Base-by-base conservation (phyloP, 1,140 invertebrate species). In the Pseudomyrmex gracilis region DNA sequence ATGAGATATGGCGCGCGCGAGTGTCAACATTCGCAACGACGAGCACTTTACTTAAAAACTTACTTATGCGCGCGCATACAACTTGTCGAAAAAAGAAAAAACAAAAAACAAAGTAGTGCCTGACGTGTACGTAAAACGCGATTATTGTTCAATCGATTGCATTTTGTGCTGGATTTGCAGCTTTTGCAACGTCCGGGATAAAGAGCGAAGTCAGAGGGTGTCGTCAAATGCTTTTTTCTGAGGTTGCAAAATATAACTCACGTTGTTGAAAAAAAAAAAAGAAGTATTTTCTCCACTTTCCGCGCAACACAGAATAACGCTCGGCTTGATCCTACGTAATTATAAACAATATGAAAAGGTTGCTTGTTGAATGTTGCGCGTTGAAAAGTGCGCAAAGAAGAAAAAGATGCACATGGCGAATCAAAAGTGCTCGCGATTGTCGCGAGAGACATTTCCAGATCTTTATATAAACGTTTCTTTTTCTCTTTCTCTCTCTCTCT, bases 321-420 rank as follows among this genome's bases (percentile, higher is more conserved):
- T 76, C n/a, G 58, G 73, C 58, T 76, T 76, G 58, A 63, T 22
- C 4, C 15, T 51, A 63, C 45, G n/a, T 76, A 76, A 76, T 76
- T 76, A 63, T 76, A 76, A 43, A 73, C 53, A 55, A 45, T 51
- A 34, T 49, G 34, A 60, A 49, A 45, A 76, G 43, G 22, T 34
- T 34, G 61, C n/a, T 51, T 17, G 73, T 63, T 61, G 58, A 74
- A 61, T 58, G 73, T 61, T 76, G 47, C 58, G 12, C 45, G 9
- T 17, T 15, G 13, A 74, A 22, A 17, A 12, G 12, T 22, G 43
- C 45, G 51, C 49, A 63, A 60, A 60, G 13, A 76, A 47, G 13
- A 17, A 74, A 12, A 24, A 34, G 58, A 76, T 47, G 58, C 58
- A 51, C 73, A n/a, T 63, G 47, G 73, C 20, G 43, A 76, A 76